These are phyloP conservation scores for Amphipoea lucens DNA, from an alignment of 2,888 invertebrate species.

Conservation along the genomic window DNA sequence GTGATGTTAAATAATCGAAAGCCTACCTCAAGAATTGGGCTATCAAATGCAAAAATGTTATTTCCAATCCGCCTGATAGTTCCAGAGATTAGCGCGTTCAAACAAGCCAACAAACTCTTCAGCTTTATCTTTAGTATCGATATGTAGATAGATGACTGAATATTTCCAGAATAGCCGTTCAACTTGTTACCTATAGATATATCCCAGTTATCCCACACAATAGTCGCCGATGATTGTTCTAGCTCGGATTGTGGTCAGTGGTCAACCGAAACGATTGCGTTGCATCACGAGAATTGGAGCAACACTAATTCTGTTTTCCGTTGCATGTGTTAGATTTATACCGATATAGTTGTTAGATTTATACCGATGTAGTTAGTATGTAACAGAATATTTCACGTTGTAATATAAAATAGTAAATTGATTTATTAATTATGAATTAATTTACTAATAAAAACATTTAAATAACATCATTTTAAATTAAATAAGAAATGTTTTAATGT, in stretches of 20 bases:
- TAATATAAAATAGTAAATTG: too few species aligned
- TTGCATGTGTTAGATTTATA: too few species aligned
- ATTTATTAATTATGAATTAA: too few species aligned
- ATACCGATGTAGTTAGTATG: too few species aligned
- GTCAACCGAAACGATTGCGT: constrained; percentile 3
- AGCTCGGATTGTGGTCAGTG: constrained; percentile 16
- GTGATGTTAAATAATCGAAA: neutral
- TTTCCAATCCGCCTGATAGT: too few species aligned
- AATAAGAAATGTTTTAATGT: too few species aligned
- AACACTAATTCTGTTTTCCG: neutral
- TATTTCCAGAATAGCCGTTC: neutral
- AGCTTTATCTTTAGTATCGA: neutral
- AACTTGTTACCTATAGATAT: neutral
- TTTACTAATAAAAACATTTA: too few species aligned
- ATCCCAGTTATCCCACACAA: constrained; percentile 2
- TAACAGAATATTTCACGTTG: too few species aligned
- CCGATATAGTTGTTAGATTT: too few species aligned
- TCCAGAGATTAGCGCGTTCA: too few species aligned
- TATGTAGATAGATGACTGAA: neutral
- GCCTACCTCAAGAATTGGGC: neutral
- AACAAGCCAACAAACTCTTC: neutral
- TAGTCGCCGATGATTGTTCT: constrained; percentile 7
- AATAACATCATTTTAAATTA: too few species aligned
- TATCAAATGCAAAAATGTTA: neutral
- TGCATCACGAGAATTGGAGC: neutral